Evolutionary conservation across 92 coral and sea anemone genomes (phyloP).

Genomic region (Phenganax marumi): DNA sequence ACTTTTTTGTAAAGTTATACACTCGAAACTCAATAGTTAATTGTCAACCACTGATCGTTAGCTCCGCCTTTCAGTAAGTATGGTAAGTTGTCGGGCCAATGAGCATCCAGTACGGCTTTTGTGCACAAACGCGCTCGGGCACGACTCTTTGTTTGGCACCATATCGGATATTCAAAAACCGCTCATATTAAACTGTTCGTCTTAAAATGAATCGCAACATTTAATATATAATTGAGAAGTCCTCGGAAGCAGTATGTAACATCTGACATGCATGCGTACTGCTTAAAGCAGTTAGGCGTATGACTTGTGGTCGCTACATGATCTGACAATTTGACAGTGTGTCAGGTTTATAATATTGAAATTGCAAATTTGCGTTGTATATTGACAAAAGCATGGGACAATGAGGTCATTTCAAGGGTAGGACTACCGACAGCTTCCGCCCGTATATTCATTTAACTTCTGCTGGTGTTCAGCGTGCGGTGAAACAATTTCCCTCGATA

Average conservation of each 20-base stretch:
- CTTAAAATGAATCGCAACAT: neutral
- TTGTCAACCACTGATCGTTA: slow-evolving; percentile 9
- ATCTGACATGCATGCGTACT: neutral
- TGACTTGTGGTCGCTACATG: neutral
- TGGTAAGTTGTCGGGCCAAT: neutral
- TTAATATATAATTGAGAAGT: neutral
- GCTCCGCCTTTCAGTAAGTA: slow-evolving; percentile 8
- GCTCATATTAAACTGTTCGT: neutral
- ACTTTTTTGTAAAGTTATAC: neutral
- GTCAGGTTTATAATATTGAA: slow-evolving; percentile 9
- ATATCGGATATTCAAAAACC: neutral
- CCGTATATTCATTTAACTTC: neutral
- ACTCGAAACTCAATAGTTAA: neutral
- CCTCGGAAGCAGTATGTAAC: neutral
- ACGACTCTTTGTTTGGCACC: slow-evolving; percentile 1
- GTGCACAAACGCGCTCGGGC: slow-evolving; percentile 6
- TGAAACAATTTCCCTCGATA: no score
- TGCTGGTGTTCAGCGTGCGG: slow-evolving; percentile 11
- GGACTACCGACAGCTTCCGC: neutral
- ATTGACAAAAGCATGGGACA: neutral
- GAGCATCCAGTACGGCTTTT: neutral
- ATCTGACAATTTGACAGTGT: neutral
- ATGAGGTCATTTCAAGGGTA: slow-evolving; percentile 16
- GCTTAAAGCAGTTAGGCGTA: neutral
- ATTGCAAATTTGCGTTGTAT: slow-evolving; percentile 12